A percentile compares a stretch with the other conserved stretches of the same genome.
Evolutionary conservation across 1,140 invertebrate species (phyloP).

Genomic region (Trachymyrmex cornetzi): DNA sequence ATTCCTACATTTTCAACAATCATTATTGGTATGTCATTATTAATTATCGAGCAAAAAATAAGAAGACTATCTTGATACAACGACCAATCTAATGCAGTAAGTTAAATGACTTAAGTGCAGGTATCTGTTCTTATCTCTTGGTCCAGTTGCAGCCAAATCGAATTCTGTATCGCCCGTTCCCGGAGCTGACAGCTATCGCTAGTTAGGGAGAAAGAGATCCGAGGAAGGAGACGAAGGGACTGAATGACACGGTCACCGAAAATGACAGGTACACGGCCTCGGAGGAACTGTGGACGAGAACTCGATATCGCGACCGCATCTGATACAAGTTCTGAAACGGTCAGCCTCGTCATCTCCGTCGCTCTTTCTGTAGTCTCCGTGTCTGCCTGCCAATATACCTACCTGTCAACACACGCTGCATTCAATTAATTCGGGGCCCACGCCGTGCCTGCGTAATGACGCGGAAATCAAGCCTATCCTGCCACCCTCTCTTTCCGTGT

Average conservation of each 20-base stretch:
- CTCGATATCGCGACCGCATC: slow-evolving; percentile 85
- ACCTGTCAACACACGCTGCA: slow-evolving; percentile 86
- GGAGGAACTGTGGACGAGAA: slow-evolving; percentile 77
- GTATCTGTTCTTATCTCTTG: slow-evolving; percentile 70
- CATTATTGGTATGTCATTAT: not conserved
- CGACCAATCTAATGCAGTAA: slow-evolving; percentile 19
- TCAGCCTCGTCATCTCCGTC: slow-evolving; percentile 73
- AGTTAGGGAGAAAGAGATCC: slow-evolving; percentile 73
- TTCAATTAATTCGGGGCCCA: slow-evolving; percentile 85
- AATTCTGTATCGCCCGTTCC: slow-evolving; percentile 68
- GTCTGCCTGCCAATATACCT: slow-evolving; percentile 85
- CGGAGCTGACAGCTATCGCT: slow-evolving; percentile 61
- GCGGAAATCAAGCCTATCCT: slow-evolving; percentile 82
- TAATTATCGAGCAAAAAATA: not conserved
- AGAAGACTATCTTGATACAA: slow-evolving; percentile 1
- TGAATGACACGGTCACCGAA: slow-evolving; percentile 85
- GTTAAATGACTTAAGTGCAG: slow-evolving; percentile 66
- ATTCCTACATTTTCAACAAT: not conserved
- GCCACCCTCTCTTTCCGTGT: slow-evolving; percentile 49
- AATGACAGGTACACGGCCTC: slow-evolving; percentile 86
- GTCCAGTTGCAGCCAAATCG: slow-evolving; percentile 65
- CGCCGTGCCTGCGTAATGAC: slow-evolving; percentile 84
- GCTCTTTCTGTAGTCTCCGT: slow-evolving; percentile 54
- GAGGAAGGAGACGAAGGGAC: slow-evolving; percentile 67
- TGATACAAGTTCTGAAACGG: slow-evolving; percentile 84